Conservation (phyloP, 2,113 vertebrate genomes). For the Bettongia penicillata region DNA sequence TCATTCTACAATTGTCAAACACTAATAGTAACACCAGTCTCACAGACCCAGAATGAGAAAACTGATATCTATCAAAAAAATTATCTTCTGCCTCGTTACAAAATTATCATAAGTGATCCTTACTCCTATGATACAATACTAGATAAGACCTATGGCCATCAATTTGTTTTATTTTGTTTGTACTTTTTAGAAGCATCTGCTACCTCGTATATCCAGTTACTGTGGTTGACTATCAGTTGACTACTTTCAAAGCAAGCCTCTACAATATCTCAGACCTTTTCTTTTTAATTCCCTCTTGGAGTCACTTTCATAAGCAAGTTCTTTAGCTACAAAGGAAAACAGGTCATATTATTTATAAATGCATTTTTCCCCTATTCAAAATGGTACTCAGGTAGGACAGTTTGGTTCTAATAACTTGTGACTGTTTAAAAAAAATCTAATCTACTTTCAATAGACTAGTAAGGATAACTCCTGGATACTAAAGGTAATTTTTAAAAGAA, state of each 20-base stretch:
- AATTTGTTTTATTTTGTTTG: background rate
- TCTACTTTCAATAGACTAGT: background rate
- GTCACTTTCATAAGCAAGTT: background rate
- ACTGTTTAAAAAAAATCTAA: background rate
- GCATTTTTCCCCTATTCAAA: background rate
- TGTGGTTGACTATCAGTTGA: background rate
- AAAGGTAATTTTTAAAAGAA: background rate
- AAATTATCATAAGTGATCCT: background rate
- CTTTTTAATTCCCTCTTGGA: background rate
- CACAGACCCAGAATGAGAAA: background rate
- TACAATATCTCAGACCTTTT: background rate
- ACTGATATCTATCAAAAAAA: background rate
- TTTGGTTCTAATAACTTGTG: background rate
- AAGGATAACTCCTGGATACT: background rate
- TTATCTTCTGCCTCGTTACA: background rate
- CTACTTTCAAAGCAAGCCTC: background rate
- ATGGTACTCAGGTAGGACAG: background rate
- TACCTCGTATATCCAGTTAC: background rate
- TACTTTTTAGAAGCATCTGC: background rate
- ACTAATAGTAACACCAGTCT: background rate
- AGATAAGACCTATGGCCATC: background rate
- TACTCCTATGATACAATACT: conserved; percentile 8
- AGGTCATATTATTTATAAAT: background rate
- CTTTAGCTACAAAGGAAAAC: background rate
- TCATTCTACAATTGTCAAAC: background rate